Evolutionary conservation across 2,113 vertebrate genomes (phyloP), one percentile per base, ranked within the genome.

Genomic region (Marmota flaviventris): DNA sequence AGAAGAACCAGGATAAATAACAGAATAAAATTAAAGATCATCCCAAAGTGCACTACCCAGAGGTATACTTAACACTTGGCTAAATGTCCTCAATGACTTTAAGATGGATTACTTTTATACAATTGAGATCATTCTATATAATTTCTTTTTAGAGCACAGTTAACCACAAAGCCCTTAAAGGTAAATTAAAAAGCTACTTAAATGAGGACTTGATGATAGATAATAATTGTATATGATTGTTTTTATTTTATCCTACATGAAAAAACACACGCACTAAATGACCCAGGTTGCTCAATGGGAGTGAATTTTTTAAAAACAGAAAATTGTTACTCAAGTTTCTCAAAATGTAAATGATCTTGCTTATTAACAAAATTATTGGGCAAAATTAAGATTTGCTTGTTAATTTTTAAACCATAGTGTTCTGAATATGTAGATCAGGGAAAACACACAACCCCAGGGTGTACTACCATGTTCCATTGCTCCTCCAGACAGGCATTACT

Each of bases 101-200:
- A 65, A 39, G 53, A 8, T 27, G 27, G 0, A 0, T 53, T n/a
- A 88, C 42, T 67, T 91, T 63, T 72, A 58, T 69, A 48, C 8
- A 77, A 24, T 42, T 37, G 76, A 65, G n/a, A 92, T 45, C 22
- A 48, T 39, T 58, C 16, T 65, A 13, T 27, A 17, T 75, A 39
- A 73, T 63, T 96, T 56, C 32, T 88, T 96, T 91, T 81, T 81
- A 93, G 91, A 89, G 82, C 37, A 34, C 14, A 85, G n/a, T 82
- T 90, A 87, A 75, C 7, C n/a, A 81, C 37, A 32, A 12, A 70
- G 25, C 27, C 53, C 13, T 83, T 72, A 61, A 51, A 96, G 25
- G 22, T 20, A 48, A 91, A 88, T n/a, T 61, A 45, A 81, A 91
- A 93, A 91, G 48, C 42, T 67, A 42, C 77, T 90, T 65, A 84